Evolutionary conservation across 2,113 vertebrate species (phyloP).

Genomic region (Pampusana beccarii): DNA sequence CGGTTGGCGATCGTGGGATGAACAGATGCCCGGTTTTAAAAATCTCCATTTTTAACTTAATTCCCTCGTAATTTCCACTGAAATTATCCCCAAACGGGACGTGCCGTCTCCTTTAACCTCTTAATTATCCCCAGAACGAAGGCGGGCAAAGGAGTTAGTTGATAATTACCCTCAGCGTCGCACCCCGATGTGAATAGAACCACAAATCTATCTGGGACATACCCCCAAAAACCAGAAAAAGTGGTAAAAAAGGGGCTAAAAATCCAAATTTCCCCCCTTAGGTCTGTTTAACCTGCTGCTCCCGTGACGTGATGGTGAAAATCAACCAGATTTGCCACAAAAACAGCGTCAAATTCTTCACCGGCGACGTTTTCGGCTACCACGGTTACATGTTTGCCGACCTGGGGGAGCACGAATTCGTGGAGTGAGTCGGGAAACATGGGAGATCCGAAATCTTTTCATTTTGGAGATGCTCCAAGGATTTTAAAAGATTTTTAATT

Average conservation of each 20-base stretch:
- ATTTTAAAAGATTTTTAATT: too few relatives aligned
- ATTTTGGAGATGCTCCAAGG: too few relatives aligned
- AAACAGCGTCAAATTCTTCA: constrained; percentile 88
- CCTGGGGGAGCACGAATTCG: constrained; percentile 89
- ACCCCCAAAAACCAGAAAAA: too few relatives aligned
- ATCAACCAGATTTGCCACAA: constrained; percentile 88
- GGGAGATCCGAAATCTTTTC: too few relatives aligned
- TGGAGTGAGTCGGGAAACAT: constrained; percentile 84
- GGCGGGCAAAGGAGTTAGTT: background rate
- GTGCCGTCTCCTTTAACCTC: background rate
- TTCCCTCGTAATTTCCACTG: background rate
- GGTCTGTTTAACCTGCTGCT: constrained; percentile 92
- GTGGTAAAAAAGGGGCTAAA: too few relatives aligned
- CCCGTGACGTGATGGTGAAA: constrained; percentile 84
- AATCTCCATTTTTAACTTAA: background rate
- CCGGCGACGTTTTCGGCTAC: constrained; percentile 91
- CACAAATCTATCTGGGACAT: background rate
- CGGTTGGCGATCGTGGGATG: too few relatives aligned
- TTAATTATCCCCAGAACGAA: background rate
- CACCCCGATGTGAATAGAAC: background rate
- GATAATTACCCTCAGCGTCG: background rate
- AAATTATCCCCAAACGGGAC: background rate
- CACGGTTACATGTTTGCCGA: constrained; percentile 93
- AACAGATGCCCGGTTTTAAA: background rate
- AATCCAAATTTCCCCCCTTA: constrained; percentile 13